Conservation (phyloP, 2,113 vertebrate species). For the Nibea albiflora region DNA sequence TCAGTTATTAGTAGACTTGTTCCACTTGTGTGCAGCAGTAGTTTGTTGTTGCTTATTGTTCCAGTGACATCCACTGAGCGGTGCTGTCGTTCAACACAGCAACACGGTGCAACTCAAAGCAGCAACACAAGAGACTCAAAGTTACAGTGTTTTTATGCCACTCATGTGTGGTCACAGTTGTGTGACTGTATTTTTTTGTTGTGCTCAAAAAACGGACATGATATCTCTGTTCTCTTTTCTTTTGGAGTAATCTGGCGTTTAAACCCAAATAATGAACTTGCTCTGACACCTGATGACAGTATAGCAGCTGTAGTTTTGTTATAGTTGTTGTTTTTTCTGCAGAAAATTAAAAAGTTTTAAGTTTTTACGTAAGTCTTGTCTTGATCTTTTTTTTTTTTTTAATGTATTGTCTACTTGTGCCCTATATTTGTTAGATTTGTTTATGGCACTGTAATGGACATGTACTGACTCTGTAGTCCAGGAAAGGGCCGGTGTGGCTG, state of each 20-base stretch:
- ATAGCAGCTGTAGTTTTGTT: too few species aligned
- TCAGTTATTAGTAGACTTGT: too few species aligned
- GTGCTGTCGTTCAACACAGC: background rate
- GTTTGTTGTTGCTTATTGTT: too few species aligned
- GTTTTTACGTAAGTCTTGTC: too few species aligned
- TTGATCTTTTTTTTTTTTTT: too few species aligned
- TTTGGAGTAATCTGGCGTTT: background rate
- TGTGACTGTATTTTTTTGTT: background rate
- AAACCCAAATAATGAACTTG: background rate
- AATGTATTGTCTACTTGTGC: too few species aligned
- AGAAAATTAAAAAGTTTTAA: too few species aligned
- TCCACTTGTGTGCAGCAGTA: too few species aligned
- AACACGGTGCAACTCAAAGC: background rate
- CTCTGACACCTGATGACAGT: background rate
- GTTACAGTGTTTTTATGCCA: background rate
- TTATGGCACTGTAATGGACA: background rate
- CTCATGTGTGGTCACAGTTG: background rate
- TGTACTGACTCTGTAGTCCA: too few species aligned
- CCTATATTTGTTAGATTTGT: background rate
- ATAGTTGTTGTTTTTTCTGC: too few species aligned
- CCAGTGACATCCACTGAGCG: constrained; percentile 2
- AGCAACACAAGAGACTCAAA: background rate
- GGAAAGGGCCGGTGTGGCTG: too few species aligned
- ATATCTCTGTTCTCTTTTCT: background rate
- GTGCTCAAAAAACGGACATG: background rate